These are phyloP conservation scores for Illadopsis cleaveri DNA, from an alignment of 2,113 vertebrate genomes.

Conservation along the genomic window DNA sequence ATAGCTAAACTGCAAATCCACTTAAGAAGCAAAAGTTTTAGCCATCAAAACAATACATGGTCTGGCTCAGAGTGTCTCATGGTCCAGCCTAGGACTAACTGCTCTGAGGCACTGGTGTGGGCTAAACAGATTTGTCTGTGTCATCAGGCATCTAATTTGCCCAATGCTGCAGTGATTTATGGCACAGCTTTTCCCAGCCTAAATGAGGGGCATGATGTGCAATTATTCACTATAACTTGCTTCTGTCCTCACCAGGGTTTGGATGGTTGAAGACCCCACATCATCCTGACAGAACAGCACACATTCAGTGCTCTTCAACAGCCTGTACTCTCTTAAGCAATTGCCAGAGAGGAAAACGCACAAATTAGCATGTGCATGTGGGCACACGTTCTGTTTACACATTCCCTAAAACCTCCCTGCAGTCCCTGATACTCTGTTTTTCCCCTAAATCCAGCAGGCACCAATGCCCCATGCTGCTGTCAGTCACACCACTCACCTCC, in stretches of 20 bases:
- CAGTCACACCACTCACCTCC: constrained; percentile 79
- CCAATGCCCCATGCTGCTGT: rapidly evolving
- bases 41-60: neutral
- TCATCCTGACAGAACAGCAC: neutral
- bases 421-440: neutral
- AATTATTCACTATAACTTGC: neutral
- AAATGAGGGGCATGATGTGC: neutral
- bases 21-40: neutral
- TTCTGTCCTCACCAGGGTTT: neutral
- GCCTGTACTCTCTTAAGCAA: neutral
- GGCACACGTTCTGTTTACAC: neutral
- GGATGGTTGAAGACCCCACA: neutral
- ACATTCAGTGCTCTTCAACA: neutral
- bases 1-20: neutral
- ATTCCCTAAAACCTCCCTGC: neutral
- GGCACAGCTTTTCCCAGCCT: neutral
- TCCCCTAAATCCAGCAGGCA: neutral
- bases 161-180: neutral
- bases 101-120: neutral
- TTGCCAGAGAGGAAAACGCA: neutral
- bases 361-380: neutral
- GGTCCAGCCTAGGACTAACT: neutral
- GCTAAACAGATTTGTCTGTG: neutral
- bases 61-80: neutral
- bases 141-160: neutral